A percentile compares a stretch with the other conserved stretches of the same genome.
phyloP scores from a whole-genome alignment of 2,797 vertebrate genomes.

The Dendrocincla fuliginosa region DNA sequence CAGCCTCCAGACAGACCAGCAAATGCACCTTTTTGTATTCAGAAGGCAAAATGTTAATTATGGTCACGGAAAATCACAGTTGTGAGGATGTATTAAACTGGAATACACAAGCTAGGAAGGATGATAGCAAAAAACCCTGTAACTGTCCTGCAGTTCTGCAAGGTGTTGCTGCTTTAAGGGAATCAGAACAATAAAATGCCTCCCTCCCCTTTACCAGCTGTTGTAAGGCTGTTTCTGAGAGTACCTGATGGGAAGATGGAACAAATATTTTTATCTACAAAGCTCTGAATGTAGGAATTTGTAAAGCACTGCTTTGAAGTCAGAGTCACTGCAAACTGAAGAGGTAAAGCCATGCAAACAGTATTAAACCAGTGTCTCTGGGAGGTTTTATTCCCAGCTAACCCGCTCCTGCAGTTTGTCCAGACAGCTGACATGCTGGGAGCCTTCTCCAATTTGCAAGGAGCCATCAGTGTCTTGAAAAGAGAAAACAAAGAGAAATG shows the following conservation, averaged over 20 bases:
- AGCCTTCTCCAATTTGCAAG: neutral
- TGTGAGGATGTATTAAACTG: neutral
- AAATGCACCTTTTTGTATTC: neutral
- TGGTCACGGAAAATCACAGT: neutral
- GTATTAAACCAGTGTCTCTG: neutral
- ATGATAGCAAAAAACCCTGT: neutral
- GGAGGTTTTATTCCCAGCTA: slow-evolving; percentile 12
- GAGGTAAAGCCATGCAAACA: neutral
- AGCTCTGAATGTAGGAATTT: neutral
- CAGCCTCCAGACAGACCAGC: neutral
- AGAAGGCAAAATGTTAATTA: slow-evolving; percentile 10
- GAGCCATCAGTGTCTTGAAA: neutral
- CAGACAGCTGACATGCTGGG: neutral
- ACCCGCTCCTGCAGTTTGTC: neutral
- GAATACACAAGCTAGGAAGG: neutral
- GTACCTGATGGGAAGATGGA: neutral
- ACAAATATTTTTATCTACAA: neutral
- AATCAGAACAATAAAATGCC: neutral
- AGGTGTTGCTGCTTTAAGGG: neutral
- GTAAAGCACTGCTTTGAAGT: neutral
- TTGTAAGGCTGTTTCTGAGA: neutral
- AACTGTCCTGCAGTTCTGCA: neutral
- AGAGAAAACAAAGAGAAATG: neutral
- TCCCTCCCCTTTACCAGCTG: neutral
- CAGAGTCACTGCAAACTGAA: neutral